These are phyloP conservation scores for Pelochelys cantorii DNA, from an alignment of 2,797 vertebrate species.

Conservation along the genomic window DNA sequence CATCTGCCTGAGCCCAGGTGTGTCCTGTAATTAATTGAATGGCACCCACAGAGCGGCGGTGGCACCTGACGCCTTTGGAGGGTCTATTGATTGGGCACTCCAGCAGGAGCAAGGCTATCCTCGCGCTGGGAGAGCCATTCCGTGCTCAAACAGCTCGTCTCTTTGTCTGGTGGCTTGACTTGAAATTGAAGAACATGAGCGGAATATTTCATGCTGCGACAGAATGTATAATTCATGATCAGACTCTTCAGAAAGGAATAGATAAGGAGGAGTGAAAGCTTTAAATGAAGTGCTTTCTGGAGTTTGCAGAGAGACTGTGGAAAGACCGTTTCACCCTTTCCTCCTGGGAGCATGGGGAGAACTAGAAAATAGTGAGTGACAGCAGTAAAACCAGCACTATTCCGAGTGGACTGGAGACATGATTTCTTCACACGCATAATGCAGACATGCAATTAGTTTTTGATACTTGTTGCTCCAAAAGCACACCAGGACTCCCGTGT, in stretches of 20 bases:
- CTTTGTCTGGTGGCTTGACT: constrained; percentile 66
- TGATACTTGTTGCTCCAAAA: neutral
- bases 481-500: neutral
- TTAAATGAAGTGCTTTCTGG: constrained; percentile 77
- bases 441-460: neutral
- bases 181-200: constrained; percentile 65
- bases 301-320: constrained; percentile 53
- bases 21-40: constrained; percentile 43
- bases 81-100: constrained; percentile 17
- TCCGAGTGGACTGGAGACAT: neutral
- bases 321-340: constrained; percentile 50
- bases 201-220: constrained; percentile 80
- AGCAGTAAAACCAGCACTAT: constrained; percentile 38
- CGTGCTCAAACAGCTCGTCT: constrained; percentile 49
- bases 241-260: constrained; percentile 76
- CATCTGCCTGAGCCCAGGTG: neutral
- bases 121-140: neutral
- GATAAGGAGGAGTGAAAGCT: constrained; percentile 69
- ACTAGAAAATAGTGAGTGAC: constrained; percentile 37
- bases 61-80: constrained; percentile 25
- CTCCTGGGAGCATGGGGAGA: constrained; percentile 40
- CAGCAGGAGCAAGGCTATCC: constrained; percentile 15
- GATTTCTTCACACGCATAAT: neutral
- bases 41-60: neutral
- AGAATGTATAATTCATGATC: constrained; percentile 80